Conservation (phyloP, 2,888 invertebrate species). For the Limenitis camilla region DNA sequence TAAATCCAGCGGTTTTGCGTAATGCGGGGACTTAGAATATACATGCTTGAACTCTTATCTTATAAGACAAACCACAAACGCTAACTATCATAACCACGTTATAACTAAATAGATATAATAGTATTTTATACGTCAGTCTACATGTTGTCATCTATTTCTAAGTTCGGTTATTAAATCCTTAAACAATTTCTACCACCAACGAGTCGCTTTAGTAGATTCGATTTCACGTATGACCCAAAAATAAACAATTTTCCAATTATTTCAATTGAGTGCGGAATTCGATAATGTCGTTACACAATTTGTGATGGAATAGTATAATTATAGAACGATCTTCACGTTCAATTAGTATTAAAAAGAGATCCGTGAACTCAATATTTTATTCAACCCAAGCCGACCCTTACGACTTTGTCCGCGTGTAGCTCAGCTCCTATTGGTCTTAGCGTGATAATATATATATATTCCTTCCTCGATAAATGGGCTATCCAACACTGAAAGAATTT, state of each 20-base stretch:
- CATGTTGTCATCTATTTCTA: no score
- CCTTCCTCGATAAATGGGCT: no score
- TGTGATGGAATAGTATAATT: slow-evolving; percentile 1
- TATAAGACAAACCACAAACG: not conserved
- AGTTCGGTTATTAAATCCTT: no score
- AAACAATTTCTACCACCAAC: not conserved
- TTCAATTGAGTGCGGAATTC: slow-evolving; percentile 9
- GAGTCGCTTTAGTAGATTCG: not conserved
- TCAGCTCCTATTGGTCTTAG: no score
- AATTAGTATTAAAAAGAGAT: not conserved
- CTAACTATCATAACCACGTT: not conserved
- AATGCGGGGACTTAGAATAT: not conserved
- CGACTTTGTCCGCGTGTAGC: no score
- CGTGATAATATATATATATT: no score
- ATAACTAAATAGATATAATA: not conserved
- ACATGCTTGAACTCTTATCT: not conserved
- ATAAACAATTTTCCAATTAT: slow-evolving; percentile 15
- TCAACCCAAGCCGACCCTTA: no score
- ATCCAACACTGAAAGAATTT: no score
- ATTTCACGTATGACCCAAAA: slow-evolving; percentile 14
- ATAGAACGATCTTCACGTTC: not conserved
- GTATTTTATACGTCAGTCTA: not conserved
- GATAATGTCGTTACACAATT: slow-evolving; percentile 2
- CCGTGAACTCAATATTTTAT: not conserved
- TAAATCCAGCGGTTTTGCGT: slow-evolving; percentile 2